A percentile compares a stretch with the other conserved stretches of the same genome.
These are phyloP conservation scores for Steatocranus sp. DNA, from an alignment of 2,797 vertebrate species.

Conservation along the genomic window DNA sequence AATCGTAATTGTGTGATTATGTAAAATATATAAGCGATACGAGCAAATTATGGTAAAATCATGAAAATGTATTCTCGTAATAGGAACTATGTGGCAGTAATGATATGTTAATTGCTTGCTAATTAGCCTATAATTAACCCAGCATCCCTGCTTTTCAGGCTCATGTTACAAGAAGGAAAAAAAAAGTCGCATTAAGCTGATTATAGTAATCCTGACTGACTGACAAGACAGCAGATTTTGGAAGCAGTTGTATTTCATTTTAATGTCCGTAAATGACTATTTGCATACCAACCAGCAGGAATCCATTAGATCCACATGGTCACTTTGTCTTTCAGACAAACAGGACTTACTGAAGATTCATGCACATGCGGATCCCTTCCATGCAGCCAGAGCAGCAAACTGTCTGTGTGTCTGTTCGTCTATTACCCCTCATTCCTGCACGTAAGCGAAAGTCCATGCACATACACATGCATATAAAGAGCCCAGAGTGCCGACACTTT, in stretches of 20 bases:
- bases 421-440: constrained; percentile 1
- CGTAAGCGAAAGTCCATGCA: background rate
- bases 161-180: background rate
- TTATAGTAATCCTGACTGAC: constrained; percentile 24
- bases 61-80: constrained; percentile 31
- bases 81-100: constrained; percentile 17
- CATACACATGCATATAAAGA: constrained; percentile 32
- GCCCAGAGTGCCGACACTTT: constrained; percentile 49
- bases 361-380: constrained; percentile 68
- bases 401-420: constrained; percentile 13
- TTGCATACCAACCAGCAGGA: constrained; percentile 85
- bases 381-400: constrained; percentile 46
- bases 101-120: constrained; percentile 34
- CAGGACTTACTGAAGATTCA: constrained; percentile 78
- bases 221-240: constrained; percentile 7
- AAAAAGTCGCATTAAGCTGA: constrained; percentile 1
- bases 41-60: constrained; percentile 21
- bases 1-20: constrained; percentile 23
- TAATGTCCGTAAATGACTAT: constrained; percentile 4
- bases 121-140: constrained; percentile 41
- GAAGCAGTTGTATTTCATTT: constrained; percentile 1
- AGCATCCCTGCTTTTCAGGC: background rate
- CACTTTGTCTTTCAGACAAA: constrained; percentile 78
- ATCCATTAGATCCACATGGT: constrained; percentile 60
- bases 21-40: constrained; percentile 22